Conservation (phyloP, 2,113 vertebrate genomes). For the Rhadina sibilatrix region DNA sequence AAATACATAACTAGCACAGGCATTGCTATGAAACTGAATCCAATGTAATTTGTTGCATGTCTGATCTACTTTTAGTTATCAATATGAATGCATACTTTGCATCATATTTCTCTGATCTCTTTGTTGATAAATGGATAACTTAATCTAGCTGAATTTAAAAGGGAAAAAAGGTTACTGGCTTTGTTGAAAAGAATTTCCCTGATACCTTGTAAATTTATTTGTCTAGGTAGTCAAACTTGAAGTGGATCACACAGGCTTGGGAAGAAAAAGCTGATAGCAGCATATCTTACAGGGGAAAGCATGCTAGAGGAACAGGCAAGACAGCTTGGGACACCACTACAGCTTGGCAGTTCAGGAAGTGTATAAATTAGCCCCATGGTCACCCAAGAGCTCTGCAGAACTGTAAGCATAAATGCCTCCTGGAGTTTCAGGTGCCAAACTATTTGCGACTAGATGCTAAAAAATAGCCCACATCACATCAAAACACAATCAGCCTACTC, state of each 20-base stretch:
- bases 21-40: background rate
- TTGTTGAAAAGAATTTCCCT: background rate
- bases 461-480: background rate
- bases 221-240: background rate
- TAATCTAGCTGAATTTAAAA: background rate
- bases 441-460: background rate
- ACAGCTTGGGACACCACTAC: background rate
- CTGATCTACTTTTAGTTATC: background rate
- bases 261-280: background rate
- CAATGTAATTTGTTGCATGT: background rate
- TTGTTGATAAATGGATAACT: background rate
- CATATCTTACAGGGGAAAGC: background rate
- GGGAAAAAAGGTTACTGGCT: background rate
- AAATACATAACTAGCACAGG: background rate
- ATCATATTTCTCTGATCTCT: background rate
- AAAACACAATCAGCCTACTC: background rate
- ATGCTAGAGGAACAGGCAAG: background rate
- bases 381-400: background rate
- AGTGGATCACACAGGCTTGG: background rate
- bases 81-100: background rate
- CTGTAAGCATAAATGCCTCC: background rate
- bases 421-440: background rate
- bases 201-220: background rate
- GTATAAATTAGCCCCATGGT: background rate
- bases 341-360: background rate